Evolutionary conservation across 2,888 invertebrate genomes (phyloP), one percentile per base, ranked within the genome.

Genomic region (Chymomyza caudatula): DNA sequence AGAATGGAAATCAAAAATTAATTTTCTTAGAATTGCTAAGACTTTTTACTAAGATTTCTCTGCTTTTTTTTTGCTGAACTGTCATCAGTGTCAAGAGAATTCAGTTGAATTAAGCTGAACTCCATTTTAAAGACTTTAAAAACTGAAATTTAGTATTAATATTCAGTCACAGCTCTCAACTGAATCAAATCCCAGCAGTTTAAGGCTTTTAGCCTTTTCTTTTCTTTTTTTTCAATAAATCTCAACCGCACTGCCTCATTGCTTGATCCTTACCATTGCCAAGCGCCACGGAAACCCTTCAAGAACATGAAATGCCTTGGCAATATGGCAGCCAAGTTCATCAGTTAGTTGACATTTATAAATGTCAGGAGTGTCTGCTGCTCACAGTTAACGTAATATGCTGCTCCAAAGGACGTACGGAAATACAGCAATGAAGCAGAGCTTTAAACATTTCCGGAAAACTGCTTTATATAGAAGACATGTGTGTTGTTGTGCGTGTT

Each of bases 381-480:
- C n/a, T n/a, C n/a, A n/a, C n/a, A n/a, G n/a, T n/a, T n/a, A n/a
- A 11, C 29, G 29, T 2, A 4, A 3, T 11, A 11, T 2, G 3
- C 23, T 23, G 23, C 23, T 23, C 4, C 23, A 37, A 37, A 8
- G 55, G 58, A 56, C 60, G 44, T 57, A 59, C 62, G 63, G 61
- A 73, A 76, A 60, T 68, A 63, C 66, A 57, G 65, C 73, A 65
- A 68, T 64, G 60, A 62, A 58, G 57, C 67, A 69, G 68, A 65
- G 78, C 78, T 78, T 82, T 79, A 85, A 79, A 74, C 72, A 72
- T 72, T 71, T 67, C 63, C 66, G 71, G 61, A 57, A 73, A 74
- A 70, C 65, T 67, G 69, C 52, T 66, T 37, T 37, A 37, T 37
- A 2, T 37, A 37, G 29, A 37, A 37, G 29, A 54, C 47, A 37